phyloP scores from a whole-genome alignment of 2,113 vertebrate species.

The Datnioides undecimradiatus region DNA sequence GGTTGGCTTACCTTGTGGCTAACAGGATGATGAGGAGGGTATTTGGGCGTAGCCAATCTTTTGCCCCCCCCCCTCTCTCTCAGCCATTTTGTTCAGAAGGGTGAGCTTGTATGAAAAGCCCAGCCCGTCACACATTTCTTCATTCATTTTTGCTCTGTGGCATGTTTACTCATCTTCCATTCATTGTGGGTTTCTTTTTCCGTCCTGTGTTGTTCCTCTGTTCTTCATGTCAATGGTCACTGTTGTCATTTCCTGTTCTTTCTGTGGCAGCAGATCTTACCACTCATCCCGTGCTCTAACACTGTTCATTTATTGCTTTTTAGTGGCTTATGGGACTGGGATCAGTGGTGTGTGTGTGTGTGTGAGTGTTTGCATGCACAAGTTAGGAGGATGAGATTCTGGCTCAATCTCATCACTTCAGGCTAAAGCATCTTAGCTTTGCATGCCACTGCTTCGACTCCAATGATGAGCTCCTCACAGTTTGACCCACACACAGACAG shows the following conservation, averaged over 20 bases:
- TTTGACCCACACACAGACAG: constrained; percentile 12
- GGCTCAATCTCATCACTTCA: constrained; percentile 24
- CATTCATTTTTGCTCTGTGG: constrained; percentile 36
- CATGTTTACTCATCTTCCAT: constrained; percentile 55
- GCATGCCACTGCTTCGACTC: constrained; percentile 42
- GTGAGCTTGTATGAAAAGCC: constrained; percentile 78
- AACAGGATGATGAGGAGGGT: constrained; percentile 88
- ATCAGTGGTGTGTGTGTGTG: constrained; percentile 11
- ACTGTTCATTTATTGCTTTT: background rate
- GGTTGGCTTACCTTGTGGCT: constrained; percentile 74
- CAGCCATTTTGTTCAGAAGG: constrained; percentile 84
- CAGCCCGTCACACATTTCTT: constrained; percentile 35
- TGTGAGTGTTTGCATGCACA: constrained; percentile 31
- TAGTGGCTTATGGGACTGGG: background rate
- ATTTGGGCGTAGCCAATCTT: constrained; percentile 84
- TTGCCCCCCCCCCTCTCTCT: constrained; percentile 70
- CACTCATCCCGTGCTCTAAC: constrained; percentile 16
- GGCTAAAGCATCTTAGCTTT: constrained; percentile 47
- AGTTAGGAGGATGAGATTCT: constrained; percentile 26
- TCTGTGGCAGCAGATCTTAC: constrained; percentile 8
- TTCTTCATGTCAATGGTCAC: background rate
- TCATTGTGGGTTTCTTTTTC: constrained; percentile 34
- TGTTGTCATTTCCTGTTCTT: constrained; percentile 5
- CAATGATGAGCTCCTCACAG: background rate
- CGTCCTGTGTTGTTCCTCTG: background rate